Evolutionary conservation across 2,797 vertebrate genomes (phyloP), one percentile per base, ranked within the genome.

Genomic region (Labeo calbasu): DNA sequence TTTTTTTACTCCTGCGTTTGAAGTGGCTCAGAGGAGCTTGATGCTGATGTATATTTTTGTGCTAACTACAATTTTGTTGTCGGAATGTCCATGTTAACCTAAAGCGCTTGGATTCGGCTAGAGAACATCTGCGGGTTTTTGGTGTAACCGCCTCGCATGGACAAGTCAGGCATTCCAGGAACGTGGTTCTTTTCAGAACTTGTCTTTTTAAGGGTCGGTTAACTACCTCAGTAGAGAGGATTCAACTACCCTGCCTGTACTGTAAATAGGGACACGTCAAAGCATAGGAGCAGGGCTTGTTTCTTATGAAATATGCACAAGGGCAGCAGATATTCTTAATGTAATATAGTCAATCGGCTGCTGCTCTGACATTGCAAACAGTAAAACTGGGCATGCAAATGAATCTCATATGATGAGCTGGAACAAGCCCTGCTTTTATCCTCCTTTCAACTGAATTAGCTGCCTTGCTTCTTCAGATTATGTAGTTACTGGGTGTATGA

Each of bases 181-280:
- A 98, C 98, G 97, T 99, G 97, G 98, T 99, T 99, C 98, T 99
- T 98, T 99, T 99, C 96, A 98, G 98, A 99, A 99, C 98, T 97
- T 96, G 93, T 95, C 98, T 99, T 94, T 89, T 97, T 98, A 98
- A 98, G 98, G 97, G 97, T 99, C 98, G 97, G 97, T 99, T 98
- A 97, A 99, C 98, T 99, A 99, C 98, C 98, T 99, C 98, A 99
- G 97, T 99, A 98, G 97, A 97, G 98, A 99, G 98, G 98, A 99
- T 96, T 98, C 96, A 98, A 99, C 98, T 99, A 97, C 98, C 98
- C 98, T 97, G 96, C 97, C 97, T 99, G 97, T 99, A 98, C 97
- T 99, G 98, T 99, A 99, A 96, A 99, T 99, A 99, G 97, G 97
- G 98, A 98, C 97, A 94, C 97, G 95, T 98, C 55, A 97, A 98